These are phyloP conservation scores for Drosophila sturtevanti DNA, from an alignment of 1,140 invertebrate species.

Conservation along the genomic window DNA sequence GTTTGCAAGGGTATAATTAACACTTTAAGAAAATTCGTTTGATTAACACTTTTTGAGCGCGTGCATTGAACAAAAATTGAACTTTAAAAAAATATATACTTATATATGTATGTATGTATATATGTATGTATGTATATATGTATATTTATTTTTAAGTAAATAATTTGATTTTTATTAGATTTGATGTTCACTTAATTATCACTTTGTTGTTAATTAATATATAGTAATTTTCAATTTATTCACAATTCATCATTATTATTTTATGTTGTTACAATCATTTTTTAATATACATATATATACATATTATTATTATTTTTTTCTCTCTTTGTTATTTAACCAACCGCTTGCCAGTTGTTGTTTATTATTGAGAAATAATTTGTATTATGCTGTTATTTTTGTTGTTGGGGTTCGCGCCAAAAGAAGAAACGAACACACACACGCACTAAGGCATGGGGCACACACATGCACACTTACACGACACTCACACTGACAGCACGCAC, in stretches of 20 bases:
- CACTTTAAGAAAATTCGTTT: conserved; percentile 14
- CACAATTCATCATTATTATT: conserved; percentile 5
- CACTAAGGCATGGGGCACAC: neutral
- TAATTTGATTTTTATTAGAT: conserved; percentile 26
- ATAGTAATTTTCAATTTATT: conserved; percentile 23
- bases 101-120: neutral
- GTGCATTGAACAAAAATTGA: conserved; percentile 46
- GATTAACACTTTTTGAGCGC: conserved; percentile 67
- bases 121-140: neutral
- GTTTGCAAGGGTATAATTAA: neutral
- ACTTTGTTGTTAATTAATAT: conserved; percentile 36
- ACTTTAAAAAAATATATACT: conserved; percentile 50
- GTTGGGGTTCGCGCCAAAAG: conserved; percentile 62
- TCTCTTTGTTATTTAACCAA: conserved; percentile 57
- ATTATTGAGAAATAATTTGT: conserved; percentile 33
- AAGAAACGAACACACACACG: conserved; percentile 24
- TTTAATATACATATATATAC: no score
- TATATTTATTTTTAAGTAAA: conserved; percentile 1
- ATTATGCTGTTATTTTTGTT: conserved; percentile 47
- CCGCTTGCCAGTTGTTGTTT: conserved; percentile 29
- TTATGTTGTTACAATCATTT: no score
- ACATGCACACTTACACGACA: neutral
- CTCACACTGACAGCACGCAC: conserved; percentile 1
- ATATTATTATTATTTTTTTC: conserved; percentile 23
- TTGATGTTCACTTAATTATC: conserved; percentile 23